Conservation (phyloP, 2,797 vertebrate species). For the Epinephelus awoara region DNA sequence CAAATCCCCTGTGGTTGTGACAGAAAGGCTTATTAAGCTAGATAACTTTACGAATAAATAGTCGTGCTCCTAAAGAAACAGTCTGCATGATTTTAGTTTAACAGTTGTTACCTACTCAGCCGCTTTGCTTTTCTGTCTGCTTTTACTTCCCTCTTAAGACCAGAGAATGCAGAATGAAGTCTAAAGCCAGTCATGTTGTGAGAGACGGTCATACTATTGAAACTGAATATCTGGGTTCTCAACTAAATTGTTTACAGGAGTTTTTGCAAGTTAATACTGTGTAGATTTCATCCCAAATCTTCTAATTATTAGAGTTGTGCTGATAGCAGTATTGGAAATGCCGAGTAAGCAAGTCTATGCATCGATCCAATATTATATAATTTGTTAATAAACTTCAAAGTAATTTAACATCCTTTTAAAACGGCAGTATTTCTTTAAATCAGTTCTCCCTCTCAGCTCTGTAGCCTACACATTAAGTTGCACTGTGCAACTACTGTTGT, state of each 20-base stretch:
- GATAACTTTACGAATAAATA: neutral
- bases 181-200: neutral
- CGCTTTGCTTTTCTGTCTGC: slow-evolving; percentile 38
- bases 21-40: neutral
- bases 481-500: no score
- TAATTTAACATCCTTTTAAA: no score
- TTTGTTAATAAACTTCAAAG: no score
- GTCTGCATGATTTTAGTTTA: neutral
- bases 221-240: neutral
- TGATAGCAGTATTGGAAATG: no score
- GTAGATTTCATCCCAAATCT: neutral
- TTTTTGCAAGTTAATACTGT: neutral
- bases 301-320: neutral
- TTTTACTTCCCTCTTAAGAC: slow-evolving; percentile 48
- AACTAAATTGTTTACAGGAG: neutral
- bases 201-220: neutral
- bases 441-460: no score
- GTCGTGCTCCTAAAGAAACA: neutral
- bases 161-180: slow-evolving; percentile 18
- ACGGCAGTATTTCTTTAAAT: no score
- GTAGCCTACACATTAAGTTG: no score
- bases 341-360: no score
- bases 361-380: no score
- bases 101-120: slow-evolving; percentile 22
- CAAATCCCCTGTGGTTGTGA: neutral